phyloP scores from a whole-genome alignment of 1,140 invertebrate species.

The Zaprionus lachaisei region DNA sequence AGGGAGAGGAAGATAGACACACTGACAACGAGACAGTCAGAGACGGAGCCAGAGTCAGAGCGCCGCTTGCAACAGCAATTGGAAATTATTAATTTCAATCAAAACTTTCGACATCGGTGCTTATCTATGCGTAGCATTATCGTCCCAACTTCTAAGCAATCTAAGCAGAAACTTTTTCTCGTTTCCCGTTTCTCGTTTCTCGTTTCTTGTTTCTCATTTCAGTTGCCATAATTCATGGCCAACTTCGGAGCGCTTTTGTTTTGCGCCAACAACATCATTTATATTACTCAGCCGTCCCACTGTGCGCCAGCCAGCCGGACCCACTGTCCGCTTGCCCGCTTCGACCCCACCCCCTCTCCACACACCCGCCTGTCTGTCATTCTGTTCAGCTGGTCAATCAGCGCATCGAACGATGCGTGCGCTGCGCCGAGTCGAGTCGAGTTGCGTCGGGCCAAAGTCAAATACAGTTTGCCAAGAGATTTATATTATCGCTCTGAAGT shows the following conservation, averaged over 20 bases:
- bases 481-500: slow-evolving; percentile 40
- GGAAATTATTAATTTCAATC: slow-evolving; percentile 79
- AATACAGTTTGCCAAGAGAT: slow-evolving; percentile 44
- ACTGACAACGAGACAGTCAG: background rate
- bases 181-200: slow-evolving; percentile 24
- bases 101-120: slow-evolving; percentile 72
- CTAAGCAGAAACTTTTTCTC: slow-evolving; percentile 51
- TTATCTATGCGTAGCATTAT: slow-evolving; percentile 72
- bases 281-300: slow-evolving; percentile 34
- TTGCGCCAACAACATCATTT: slow-evolving; percentile 61
- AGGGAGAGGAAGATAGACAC: background rate
- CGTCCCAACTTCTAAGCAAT: slow-evolving; percentile 45
- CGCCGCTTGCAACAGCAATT: slow-evolving; percentile 54
- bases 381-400: slow-evolving; percentile 27
- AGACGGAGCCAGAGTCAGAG: background rate
- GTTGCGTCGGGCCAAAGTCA: slow-evolving; percentile 31
- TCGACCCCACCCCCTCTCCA: background rate
- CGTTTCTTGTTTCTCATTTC: slow-evolving; percentile 31
- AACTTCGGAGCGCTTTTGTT: slow-evolving; percentile 45
- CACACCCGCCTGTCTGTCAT: slow-evolving; percentile 11
- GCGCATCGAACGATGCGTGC: slow-evolving; percentile 42
- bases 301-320: background rate
- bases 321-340: slow-evolving; percentile 5
- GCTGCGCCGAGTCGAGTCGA: slow-evolving; percentile 12
- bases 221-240: slow-evolving; percentile 31